Evolutionary conservation across 2,888 invertebrate species (phyloP), one percentile per base, ranked within the genome.

Genomic region (Apantesis nais): DNA sequence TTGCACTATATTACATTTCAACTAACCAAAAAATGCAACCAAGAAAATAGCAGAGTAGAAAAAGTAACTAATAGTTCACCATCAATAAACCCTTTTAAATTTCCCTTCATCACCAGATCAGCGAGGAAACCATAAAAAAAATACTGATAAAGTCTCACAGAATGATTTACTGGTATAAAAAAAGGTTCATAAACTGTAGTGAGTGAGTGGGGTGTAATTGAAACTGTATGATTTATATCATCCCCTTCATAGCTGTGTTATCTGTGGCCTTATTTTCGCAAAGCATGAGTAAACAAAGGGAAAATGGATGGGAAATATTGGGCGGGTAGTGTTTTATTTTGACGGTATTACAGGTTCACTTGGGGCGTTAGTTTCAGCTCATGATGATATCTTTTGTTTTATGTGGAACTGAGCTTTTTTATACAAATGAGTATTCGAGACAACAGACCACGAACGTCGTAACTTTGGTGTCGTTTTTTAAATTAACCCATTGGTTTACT

Each of bases 181-280:
- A 67, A 75, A 71, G 68, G 71, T 78, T 67, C 70, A 70, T 73
- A 73, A 48, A 66, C 62, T 37, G 44, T 62, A 44, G 76, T 74
- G 78, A 79, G 87, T 88, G 88, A 88, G 88, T 86, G 85, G 85
- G 82, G 85, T 85, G 85, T 91, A 90, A 92, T 92, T 92, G 92
- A 91, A 92, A 90, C 85, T 82, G 83, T 83, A 89, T 91, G 91
- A 92, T 91, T 92, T 92, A 92, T 89, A 79, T 79, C 73, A 78
- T 79, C 58, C 66, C 76, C 80, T 75, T 73, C 73, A 74, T 79
- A 73, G 82, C 75, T 79, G 75, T 77, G 81, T 82, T 82, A 78
- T 79, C 74, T 78, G 73, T 67, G 66, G 74, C 78, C 70, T 75
- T 81, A 80, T 81, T 79, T 74, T 74, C 66, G 66, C 74, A 68